Percentiles rank a stretch among this genome's conserved stretches.
phyloP scores from a whole-genome alignment of 2,888 invertebrate species.

The Tiliacea citrago region DNA sequence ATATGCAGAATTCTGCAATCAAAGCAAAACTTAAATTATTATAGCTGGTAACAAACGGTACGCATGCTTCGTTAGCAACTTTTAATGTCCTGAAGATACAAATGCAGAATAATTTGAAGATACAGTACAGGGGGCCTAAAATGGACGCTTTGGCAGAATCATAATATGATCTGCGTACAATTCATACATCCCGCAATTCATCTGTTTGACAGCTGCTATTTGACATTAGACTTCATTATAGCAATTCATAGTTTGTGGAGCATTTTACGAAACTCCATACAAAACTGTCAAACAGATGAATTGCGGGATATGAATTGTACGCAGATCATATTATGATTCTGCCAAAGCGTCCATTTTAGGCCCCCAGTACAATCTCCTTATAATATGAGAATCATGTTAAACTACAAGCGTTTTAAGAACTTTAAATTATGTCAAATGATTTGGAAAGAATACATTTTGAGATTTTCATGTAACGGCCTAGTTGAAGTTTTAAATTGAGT shows the following conservation, averaged over 20 bases:
- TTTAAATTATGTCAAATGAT: not conserved
- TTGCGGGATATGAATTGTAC: too few species aligned
- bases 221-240: too few species aligned
- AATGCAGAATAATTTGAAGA: not conserved
- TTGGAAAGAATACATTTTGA: constrained; percentile 4
- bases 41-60: not conserved
- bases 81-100: not conserved
- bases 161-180: too few species aligned
- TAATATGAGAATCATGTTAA: not conserved
- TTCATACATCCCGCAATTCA: too few species aligned
- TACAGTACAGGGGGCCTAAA: too few species aligned
- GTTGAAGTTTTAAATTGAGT: not conserved
- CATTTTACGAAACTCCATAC: too few species aligned
- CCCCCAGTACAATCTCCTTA: not conserved
- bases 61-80: not conserved
- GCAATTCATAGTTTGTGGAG: too few species aligned
- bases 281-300: too few species aligned
- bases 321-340: too few species aligned
- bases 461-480: not conserved
- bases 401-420: not conserved
- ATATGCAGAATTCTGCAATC: not conserved
- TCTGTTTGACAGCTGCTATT: too few species aligned
- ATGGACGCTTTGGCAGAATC: too few species aligned
- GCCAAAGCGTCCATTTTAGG: too few species aligned
- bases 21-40: not conserved